These are phyloP conservation scores for Laterallus jamaicensis DNA, from an alignment of 2,113 vertebrate genomes.

Conservation along the genomic window DNA sequence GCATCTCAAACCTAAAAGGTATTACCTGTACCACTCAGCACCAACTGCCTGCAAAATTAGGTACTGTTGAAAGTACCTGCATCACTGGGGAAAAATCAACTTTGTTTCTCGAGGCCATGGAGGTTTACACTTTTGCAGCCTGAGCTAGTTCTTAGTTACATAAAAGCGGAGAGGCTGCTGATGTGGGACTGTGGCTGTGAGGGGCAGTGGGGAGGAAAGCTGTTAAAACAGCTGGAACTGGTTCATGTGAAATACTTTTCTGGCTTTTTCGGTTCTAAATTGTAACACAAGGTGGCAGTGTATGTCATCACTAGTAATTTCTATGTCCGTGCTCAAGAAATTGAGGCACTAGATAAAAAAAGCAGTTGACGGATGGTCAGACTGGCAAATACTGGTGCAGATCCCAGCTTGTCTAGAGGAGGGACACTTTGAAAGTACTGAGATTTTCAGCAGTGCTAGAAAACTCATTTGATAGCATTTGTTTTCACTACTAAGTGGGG, in stretches of 20 bases:
- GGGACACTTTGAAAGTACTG: background rate
- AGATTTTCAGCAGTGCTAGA: background rate
- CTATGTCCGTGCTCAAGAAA: background rate
- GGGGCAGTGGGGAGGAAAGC: background rate
- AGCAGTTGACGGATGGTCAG: background rate
- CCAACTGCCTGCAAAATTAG: background rate
- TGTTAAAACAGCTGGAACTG: background rate
- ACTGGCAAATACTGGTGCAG: background rate
- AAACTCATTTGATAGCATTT: background rate
- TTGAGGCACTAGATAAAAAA: background rate
- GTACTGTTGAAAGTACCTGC: background rate
- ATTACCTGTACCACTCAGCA: background rate
- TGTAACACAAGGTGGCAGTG: slow-evolving; percentile 45
- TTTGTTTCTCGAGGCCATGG: background rate
- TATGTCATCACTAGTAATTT: background rate
- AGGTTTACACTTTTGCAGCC: background rate
- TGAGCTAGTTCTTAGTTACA: background rate
- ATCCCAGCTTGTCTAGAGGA: background rate
- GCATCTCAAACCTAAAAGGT: background rate
- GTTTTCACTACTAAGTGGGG: background rate
- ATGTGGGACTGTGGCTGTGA: background rate
- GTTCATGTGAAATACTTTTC: background rate
- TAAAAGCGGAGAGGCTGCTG: background rate
- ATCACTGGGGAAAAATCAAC: background rate
- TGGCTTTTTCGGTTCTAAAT: background rate